Percentiles rank a stretch among this genome's conserved stretches.
phyloP scores from a whole-genome alignment of 2,797 vertebrate genomes.

The Falco naumanni region DNA sequence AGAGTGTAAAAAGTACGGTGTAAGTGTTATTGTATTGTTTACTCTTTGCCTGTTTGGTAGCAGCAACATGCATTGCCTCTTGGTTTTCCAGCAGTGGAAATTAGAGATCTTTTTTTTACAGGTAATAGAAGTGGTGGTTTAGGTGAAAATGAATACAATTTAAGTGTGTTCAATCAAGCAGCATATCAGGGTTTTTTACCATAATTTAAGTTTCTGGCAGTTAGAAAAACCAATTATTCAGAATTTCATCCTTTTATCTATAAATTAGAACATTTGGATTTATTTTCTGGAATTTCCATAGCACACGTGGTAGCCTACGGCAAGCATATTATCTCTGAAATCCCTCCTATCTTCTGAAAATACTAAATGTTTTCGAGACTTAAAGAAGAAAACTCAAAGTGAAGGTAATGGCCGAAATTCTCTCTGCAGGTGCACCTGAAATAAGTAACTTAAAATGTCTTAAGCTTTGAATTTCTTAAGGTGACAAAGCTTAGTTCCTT shows the following conservation, averaged over 20 bases:
- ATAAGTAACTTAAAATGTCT: neutral
- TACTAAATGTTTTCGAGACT: neutral
- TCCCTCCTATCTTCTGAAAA: neutral
- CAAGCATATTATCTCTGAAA: neutral
- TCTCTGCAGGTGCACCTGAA: neutral
- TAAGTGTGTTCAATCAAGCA: constrained; percentile 9
- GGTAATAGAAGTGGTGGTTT: constrained; percentile 70
- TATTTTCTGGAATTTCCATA: neutral
- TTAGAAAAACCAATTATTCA: constrained; percentile 26
- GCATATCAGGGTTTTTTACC: constrained; percentile 39
- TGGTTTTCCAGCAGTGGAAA: constrained; percentile 65
- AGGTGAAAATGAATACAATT: constrained; percentile 34
- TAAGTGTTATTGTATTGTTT: constrained; percentile 27
- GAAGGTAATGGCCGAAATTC: neutral
- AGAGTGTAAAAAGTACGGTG: neutral
- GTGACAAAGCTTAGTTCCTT: constrained; percentile 6
- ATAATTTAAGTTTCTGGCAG: constrained; percentile 37
- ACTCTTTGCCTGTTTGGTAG: constrained; percentile 9
- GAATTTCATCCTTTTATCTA: constrained; percentile 29
- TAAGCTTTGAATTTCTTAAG: constrained; percentile 16
- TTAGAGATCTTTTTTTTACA: constrained; percentile 64
- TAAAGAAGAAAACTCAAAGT: neutral
- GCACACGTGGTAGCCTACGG: neutral
- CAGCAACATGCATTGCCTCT: constrained; percentile 17
- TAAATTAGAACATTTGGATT: neutral